A percentile compares a stretch with the other conserved stretches of the same genome.
phyloP scores from a whole-genome alignment of 2,113 vertebrate genomes.

The Zosterops japonicus region DNA sequence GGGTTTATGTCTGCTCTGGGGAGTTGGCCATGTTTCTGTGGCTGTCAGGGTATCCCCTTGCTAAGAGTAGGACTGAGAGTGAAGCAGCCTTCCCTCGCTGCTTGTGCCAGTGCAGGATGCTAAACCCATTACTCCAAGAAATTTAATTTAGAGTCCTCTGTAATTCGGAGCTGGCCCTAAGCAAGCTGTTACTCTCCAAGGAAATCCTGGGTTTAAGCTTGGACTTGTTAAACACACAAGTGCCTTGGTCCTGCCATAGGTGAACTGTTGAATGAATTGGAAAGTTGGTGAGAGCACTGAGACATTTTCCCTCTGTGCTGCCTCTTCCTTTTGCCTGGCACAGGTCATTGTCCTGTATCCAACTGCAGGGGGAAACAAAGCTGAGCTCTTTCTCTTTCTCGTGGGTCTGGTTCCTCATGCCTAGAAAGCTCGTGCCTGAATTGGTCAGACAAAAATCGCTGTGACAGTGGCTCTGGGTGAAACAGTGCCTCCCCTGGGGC shows the following conservation, averaged over 20 bases:
- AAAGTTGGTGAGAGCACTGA: neutral
- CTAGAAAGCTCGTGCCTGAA: neutral
- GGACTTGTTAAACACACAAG: neutral
- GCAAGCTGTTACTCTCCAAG: neutral
- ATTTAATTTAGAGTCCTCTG: neutral
- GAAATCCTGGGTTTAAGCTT: neutral
- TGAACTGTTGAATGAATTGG: neutral
- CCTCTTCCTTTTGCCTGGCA: neutral
- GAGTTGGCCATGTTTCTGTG: rapidly evolving
- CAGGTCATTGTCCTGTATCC: neutral
- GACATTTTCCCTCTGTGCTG: rapidly evolving
- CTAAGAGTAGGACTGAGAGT: neutral
- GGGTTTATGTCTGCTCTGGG: neutral
- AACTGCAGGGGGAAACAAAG: neutral
- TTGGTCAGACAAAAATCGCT: neutral
- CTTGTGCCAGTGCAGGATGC: neutral
- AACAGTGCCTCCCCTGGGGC: rapidly evolving
- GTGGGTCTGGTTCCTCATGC: neutral
- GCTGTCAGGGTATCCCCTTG: neutral
- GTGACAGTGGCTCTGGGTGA: neutral
- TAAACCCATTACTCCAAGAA: neutral
- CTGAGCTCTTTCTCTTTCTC: neutral
- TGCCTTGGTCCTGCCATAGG: neutral
- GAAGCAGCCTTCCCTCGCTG: neutral
- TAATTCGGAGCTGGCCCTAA: neutral